Conservation (phyloP, 2,888 invertebrate genomes). For the Orthosia gracilis region DNA sequence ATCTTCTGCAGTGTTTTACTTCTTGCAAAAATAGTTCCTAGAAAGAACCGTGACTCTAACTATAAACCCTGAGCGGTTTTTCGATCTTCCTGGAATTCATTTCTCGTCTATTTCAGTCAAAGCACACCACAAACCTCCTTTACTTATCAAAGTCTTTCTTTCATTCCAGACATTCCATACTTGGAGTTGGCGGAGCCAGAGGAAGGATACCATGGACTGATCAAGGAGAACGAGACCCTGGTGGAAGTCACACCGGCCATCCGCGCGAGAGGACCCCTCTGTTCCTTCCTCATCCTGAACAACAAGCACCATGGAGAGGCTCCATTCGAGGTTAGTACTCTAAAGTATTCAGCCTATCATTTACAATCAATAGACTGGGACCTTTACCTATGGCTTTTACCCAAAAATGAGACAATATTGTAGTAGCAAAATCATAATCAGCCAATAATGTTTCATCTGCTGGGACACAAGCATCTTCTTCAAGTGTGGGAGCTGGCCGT, state of each 20-base stretch:
- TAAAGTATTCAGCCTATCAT: neutral
- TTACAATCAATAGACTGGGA: too few species aligned
- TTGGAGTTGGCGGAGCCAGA: constrained; percentile 95
- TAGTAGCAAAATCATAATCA: neutral
- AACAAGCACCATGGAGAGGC: constrained; percentile 98
- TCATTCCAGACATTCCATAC: constrained; percentile 92
- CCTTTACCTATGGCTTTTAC: too few species aligned
- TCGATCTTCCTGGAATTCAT: too few species aligned
- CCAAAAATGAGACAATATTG: too few species aligned
- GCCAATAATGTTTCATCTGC: neutral
- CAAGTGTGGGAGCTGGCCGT: too few species aligned
- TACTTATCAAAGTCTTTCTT: neutral
- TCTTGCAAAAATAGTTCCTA: neutral
- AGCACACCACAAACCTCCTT: neutral
- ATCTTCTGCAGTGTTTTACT: neutral
- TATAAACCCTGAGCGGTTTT: too few species aligned
- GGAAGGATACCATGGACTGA: constrained; percentile 97
- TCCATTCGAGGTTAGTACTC: constrained; percentile 94
- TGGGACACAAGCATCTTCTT: too few species aligned
- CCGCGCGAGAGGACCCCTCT: constrained; percentile 95
- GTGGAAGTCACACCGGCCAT: constrained; percentile 98
- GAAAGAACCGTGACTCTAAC: neutral
- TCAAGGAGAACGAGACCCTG: constrained; percentile 97
- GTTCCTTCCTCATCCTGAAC: constrained; percentile 97
- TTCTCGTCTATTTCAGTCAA: neutral